Evolutionary conservation across 1,140 invertebrate genomes (phyloP).

Genomic region (Atta colombica): DNA sequence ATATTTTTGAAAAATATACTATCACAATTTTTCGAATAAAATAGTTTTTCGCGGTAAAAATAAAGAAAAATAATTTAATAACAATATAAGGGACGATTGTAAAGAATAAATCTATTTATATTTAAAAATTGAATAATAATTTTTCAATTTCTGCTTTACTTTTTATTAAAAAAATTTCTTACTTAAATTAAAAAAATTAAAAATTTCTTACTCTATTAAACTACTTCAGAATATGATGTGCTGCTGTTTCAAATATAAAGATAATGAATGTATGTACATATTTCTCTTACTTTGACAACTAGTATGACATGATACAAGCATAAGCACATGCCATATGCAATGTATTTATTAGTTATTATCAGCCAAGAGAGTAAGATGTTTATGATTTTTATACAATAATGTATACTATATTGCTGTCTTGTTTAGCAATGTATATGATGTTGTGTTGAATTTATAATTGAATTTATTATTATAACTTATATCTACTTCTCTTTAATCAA

Average conservation of each 20-base stretch:
- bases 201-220: neutral
- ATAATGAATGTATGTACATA: conserved; percentile 43
- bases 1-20: conserved; percentile 52
- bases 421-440: conserved; percentile 40
- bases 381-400: conserved; percentile 30
- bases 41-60: neutral
- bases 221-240: conserved; percentile 49
- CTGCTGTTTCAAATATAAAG: conserved; percentile 42
- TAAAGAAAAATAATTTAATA: conserved; percentile 5
- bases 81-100: neutral
- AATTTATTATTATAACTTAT: neutral
- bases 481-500: conserved; percentile 6
- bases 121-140: neutral
- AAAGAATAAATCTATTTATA: conserved; percentile 11
- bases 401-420: conserved; percentile 67
- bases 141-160: neutral
- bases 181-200: too few species aligned
- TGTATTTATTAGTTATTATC: conserved; percentile 64
- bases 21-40: conserved; percentile 3
- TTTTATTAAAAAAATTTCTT: neutral
- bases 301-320: conserved; percentile 67
- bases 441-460: neutral
- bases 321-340: conserved; percentile 80
- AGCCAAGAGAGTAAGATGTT: conserved; percentile 45
- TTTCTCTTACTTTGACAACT: conserved; percentile 41